Base-by-base conservation (phyloP, 2,797 vertebrate genomes). In the Myoxocephalus aenaeus region DNA sequence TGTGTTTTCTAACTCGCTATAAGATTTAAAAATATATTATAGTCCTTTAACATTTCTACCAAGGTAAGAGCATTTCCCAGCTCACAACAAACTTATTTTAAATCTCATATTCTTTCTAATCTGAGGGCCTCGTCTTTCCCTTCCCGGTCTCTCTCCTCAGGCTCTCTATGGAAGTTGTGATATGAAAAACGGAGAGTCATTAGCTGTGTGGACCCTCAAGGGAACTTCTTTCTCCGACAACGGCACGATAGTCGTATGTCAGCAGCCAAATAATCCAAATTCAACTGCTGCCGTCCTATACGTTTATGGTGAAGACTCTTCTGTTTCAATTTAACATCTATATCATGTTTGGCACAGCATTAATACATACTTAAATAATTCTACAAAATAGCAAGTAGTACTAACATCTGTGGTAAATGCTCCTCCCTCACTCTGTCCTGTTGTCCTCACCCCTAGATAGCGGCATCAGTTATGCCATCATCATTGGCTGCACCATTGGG, bases 401-500 rank as follows among this genome's bases (percentile, higher is more conserved):
- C 46, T 61, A 13, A 18, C 27, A 17, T 32, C 27, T 32, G 29
- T 56, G 54, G 27, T 54, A 18, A 18, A 56, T 44, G 44, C 42
- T 9, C 34, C 11, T 32, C 17, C 13, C 2, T 48, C 32, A 5
- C 8, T 17, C 5, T 22, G 1, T 38, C 32, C n/a, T 17, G n/a
- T n/a, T 51, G 18, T 58, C 22, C 46, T 61, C 7, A 0, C 29
- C 17, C 22, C 14, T 36, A 93, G 92, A 89, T 65, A 61, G 66
- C 0, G 75, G 87, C 58, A 18, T 9, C 2, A 82, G 36, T 46
- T 15, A 65, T 0, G 13, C 44, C 36, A 25, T 18, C 27, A 83
- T 93, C 46, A 79, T 93, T 29, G 92, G 90, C 38, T 85, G 90
- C 25, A 11, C 9, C 44, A 25, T 92, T 1, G 93, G 93, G 2